Evolutionary conservation across 2,797 vertebrate genomes (phyloP).

Genomic region (Myotis myotis): DNA sequence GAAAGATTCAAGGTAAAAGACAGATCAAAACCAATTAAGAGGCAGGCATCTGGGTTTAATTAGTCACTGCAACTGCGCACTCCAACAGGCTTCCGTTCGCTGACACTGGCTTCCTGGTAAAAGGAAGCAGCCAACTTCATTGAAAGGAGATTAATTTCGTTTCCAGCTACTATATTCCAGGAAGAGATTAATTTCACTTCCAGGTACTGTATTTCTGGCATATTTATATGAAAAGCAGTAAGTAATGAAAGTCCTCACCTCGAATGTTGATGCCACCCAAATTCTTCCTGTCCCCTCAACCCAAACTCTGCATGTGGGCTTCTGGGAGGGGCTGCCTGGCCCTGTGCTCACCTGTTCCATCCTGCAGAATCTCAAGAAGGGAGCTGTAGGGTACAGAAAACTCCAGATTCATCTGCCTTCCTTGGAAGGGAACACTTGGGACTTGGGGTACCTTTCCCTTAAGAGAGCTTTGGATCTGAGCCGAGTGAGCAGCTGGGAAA

Average conservation of each 20-base stretch:
- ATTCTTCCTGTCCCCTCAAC: no score
- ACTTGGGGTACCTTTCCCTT: neutral
- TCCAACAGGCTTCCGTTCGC: neutral
- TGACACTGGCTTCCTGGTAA: conserved; percentile 23
- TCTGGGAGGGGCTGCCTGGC: neutral
- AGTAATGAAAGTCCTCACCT: neutral
- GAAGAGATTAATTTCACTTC: conserved; percentile 56
- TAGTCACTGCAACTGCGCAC: conserved; percentile 10
- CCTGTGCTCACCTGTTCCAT: neutral
- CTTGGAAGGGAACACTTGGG: neutral
- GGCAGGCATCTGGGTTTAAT: conserved; percentile 64
- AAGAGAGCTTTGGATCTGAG: neutral
- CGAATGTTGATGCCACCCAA: neutral
- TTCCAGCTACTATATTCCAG: conserved; percentile 43
- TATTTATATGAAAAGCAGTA: neutral
- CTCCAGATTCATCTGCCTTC: neutral
- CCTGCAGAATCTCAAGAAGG: neutral
- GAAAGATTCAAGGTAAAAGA: conserved; percentile 63
- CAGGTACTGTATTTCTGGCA: neutral
- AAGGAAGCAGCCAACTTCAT: conserved; percentile 23
- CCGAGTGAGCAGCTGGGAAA: neutral
- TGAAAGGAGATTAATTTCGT: conserved; percentile 53
- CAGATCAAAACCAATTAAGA: conserved; percentile 70
- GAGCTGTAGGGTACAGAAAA: neutral
- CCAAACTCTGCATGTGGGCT: neutral